Evolutionary conservation across 2,113 vertebrate genomes (phyloP), one percentile per base, ranked within the genome.

Genomic region (Cynopterus brachyotis): DNA sequence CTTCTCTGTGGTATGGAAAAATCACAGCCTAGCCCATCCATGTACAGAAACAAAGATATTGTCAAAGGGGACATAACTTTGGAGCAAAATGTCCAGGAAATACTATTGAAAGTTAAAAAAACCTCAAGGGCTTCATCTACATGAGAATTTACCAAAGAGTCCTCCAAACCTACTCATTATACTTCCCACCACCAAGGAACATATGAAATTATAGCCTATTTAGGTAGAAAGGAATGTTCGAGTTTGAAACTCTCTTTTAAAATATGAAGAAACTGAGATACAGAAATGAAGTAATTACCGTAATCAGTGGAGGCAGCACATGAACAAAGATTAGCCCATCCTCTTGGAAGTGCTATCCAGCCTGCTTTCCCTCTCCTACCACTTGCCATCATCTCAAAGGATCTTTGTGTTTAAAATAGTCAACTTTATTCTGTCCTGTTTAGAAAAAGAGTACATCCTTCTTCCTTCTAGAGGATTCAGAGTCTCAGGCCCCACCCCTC

Each of bases 231-330:
- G 55, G 6, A 12, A 87, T 22, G 86, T 96, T 81, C 53, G 37
- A 40, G 28, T 20, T 66, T 82, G 32, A 94, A 91, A 75, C 0
- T 1, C 3, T 84, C 30, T 40, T 83, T 89, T 88, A 88, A 95
- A 89, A 73, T 53, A 90, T 57, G 10, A 89, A 92, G 11, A 94
- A 89, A 88, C 30, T 55, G 45, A 95, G 57, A 76, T 28, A 94
- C 28, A 55, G 28, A 81, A 72, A 4, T 78, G 24, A 92, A 87
- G 28, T 32, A 69, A 62, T 26, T 57, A 37, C 20, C 22, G 20
- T 42, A 72, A 45, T 92, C 22, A 47, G 55, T 45, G 6, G 40
- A 93, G 20, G 37, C 32, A 85, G 30, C 35, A 64, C 24, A 47
- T 62, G 8, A 67, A 69, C 0, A 17, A 28, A 78, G 22, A 57